Evolutionary conservation across 2,797 vertebrate species (phyloP).

Genomic region (Melanotaenia pygmaea): DNA sequence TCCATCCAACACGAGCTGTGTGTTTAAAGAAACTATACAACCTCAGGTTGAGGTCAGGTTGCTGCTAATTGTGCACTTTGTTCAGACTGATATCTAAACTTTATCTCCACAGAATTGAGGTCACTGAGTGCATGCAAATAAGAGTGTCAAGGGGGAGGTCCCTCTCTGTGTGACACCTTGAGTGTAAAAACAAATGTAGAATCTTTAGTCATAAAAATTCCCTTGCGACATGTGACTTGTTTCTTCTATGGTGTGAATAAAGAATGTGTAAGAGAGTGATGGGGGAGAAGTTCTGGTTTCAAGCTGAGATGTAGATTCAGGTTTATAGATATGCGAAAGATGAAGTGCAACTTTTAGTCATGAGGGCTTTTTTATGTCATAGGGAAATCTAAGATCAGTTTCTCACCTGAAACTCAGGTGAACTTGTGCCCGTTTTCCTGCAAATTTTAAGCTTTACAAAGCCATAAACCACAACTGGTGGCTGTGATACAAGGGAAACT

Average conservation of each 20-base stretch:
- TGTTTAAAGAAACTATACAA: not conserved
- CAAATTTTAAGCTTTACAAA: no score
- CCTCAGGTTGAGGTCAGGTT: not conserved
- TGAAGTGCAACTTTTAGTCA: slow-evolving; percentile 6
- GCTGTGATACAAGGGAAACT: not conserved
- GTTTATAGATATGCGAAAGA: not conserved
- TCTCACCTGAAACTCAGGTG: not conserved
- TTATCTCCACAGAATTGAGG: slow-evolving; percentile 8
- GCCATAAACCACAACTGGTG: no score
- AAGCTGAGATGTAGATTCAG: not conserved
- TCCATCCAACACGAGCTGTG: not conserved
- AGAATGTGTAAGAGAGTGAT: not conserved
- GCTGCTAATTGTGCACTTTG: slow-evolving; percentile 5
- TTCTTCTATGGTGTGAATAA: slow-evolving; percentile 30
- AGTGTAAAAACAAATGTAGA: slow-evolving; percentile 49
- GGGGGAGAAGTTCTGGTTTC: not conserved
- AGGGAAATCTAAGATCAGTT: not conserved
- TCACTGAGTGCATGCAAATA: slow-evolving; percentile 40
- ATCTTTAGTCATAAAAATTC: slow-evolving; percentile 27
- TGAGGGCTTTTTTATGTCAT: slow-evolving; percentile 13
- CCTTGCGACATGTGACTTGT: slow-evolving; percentile 28
- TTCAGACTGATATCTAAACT: slow-evolving; percentile 7
- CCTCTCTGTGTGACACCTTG: slow-evolving; percentile 14
- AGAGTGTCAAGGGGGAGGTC: slow-evolving; percentile 36
- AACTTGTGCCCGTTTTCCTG: no score